Base-by-base conservation (phyloP, 2,888 invertebrate species). In the Caenorhabditis sp. region DNA sequence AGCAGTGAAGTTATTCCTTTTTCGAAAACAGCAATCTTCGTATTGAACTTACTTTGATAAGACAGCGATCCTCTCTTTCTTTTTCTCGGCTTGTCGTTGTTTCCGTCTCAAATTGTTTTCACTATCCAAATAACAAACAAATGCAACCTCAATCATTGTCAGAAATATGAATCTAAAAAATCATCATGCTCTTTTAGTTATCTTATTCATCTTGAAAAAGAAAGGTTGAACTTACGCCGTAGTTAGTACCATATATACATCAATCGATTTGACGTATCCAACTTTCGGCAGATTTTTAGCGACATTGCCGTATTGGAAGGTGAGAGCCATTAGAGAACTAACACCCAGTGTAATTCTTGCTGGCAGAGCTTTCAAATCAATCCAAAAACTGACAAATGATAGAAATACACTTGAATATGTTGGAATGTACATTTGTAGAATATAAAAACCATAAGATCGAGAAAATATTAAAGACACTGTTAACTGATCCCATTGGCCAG, bases 401-500 rank as follows among this genome's bases (percentile, higher is more conserved):
- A 85, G 74, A 43, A 82, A 78, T 10, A 85, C 85, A 14, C 80
- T 81, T 1, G 84, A 82, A 56, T 85, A 85, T 0, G 84, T 86
- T 0, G 85, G 85, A 67, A 85, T 76, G 67, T 85, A 85, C 84
- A 85, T 83, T 65, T 85, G 85, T 14, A 87, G 77, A 27, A 87
- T 78, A 69, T 87, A 85, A 59, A 85, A 84, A 8, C 84, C 85
- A 64, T 84, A 84, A 12, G 85, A 81, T n/a, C 87, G 74, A 10
- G 85, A 84, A 56, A 87, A 82, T 8, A 83, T 84, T 57, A 87
- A 66, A 20, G 82, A 80, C 0, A 87, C 86, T 2, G 84, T 80
- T 25, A 86, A 69, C 65, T 85, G 85, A 74, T 85, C 85, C 85
- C 85, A 85, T 70, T 83, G 82, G 8, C 85, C 85, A 10, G 85